Evolutionary conservation across 2,888 invertebrate genomes (phyloP), one percentile per base, ranked within the genome.

Genomic region (Tanytarsus gracilentus): DNA sequence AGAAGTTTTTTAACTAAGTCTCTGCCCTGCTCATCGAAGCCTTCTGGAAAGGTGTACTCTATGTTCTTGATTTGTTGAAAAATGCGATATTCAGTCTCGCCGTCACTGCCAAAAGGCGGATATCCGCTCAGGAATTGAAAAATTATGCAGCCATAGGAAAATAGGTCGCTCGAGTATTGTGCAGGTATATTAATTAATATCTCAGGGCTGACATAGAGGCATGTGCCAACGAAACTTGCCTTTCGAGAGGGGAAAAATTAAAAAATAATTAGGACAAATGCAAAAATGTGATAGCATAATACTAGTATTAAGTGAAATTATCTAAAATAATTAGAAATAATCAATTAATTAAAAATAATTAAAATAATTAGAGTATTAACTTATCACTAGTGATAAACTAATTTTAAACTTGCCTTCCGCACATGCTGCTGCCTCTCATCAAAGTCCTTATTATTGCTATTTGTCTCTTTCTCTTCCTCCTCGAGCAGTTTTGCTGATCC

Each of bases 161-260:
- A 99, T 62, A 98, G 77, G 75, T 99, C 99, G n/a, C 91, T 89
- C 44, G 89, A 82, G 61, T 81, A 80, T 51, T 85, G 83, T 58
- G 85, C 83, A 2, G 83, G 83, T 62, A 85, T 83, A 62, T 85
- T 83, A 44, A 33, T 33, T 29, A 44, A 4, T 63, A 98, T 81
- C 76, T 99, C 98, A 2, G 99, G 99, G 61, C 96, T 96, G 0
- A 99, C 96, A 74, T 98, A 99, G 72, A 98, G 97, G 2, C 98
- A 97, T 9, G 98, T 99, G 53, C 99, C 99, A n/a, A 98, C 98
- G 75, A 99, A 98, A 72, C 90, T 91, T 68, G 85, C 86, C 66
- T 81, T 81, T 62, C 89, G 78, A n/a, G n/a, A n/a, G n/a, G n/a
- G n/a, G n/a, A n/a, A n/a, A n/a, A n/a, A n/a, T n/a, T n/a, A n/a